Percentiles rank a stretch among this genome's conserved stretches.
phyloP scores from a whole-genome alignment of 2,888 invertebrate species.

The Drosophila colorata region DNA sequence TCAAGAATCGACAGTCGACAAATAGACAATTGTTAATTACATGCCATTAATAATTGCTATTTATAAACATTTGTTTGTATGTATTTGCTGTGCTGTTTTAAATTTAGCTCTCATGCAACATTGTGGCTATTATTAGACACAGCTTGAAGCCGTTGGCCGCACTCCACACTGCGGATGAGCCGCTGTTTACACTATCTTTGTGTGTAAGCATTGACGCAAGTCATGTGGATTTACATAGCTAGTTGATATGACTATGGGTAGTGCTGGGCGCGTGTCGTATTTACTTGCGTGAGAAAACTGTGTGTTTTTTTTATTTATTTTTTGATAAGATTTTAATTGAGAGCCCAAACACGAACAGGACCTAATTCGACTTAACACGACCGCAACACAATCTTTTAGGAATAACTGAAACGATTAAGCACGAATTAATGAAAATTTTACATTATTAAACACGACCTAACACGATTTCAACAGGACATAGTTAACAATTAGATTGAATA shows the following conservation, averaged over 20 bases:
- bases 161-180: constrained; percentile 37
- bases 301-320: no score
- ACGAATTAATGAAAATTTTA: neutral
- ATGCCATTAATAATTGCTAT: constrained; percentile 68
- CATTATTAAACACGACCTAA: neutral
- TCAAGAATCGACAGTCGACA: constrained; percentile 38
- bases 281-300: neutral
- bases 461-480: neutral
- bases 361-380: no score
- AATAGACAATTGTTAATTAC: constrained; percentile 67
- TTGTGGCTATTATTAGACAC: constrained; percentile 61
- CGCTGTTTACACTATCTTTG: constrained; percentile 52
- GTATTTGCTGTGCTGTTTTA: constrained; percentile 49
- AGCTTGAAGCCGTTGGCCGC: constrained; percentile 60
- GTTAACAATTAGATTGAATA: neutral
- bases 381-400: no score
- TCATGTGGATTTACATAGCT: constrained; percentile 45
- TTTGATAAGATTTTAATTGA: no score
- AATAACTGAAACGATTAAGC: neutral
- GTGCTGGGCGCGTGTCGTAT: constrained; percentile 27
- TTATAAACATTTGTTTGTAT: constrained; percentile 47
- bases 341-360: no score
- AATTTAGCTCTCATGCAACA: constrained; percentile 73
- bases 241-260: constrained; percentile 28
- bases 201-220: constrained; percentile 47